Conservation (phyloP, 2,113 vertebrate species). For the Polypterus senegalus region DNA sequence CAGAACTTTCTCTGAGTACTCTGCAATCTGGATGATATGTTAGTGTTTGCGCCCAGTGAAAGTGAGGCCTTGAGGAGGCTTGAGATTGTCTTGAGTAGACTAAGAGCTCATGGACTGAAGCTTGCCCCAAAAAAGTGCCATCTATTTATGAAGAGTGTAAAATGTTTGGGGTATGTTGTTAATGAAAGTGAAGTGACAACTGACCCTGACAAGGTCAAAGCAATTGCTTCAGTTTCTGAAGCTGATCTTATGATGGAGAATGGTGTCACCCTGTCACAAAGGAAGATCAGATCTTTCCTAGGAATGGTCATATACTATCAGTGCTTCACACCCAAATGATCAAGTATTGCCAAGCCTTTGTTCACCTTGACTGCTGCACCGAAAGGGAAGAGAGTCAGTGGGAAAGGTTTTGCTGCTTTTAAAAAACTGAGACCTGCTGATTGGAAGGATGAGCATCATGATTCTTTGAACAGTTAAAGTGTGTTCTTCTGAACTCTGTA, state of each 20-base stretch:
- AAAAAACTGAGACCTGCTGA: not conserved
- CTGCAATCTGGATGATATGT: not conserved
- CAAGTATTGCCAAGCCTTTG: not conserved
- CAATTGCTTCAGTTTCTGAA: constrained; percentile 1
- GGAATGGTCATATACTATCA: constrained; percentile 19
- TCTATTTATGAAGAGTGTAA: not conserved
- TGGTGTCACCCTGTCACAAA: constrained; percentile 8
- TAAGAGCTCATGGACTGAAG: not conserved
- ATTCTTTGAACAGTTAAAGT: not conserved
- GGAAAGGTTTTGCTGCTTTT: too few species aligned
- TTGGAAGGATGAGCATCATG: not conserved
- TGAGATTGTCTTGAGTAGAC: not conserved
- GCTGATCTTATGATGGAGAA: constrained; percentile 9
- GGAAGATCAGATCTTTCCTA: constrained; percentile 4
- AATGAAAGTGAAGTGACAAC: not conserved
- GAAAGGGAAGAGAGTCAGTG: not conserved
- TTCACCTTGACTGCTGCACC: not conserved
- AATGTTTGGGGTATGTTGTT: not conserved
- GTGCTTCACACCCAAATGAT: not conserved
- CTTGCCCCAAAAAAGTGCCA: not conserved
- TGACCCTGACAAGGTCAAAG: constrained; percentile 11
- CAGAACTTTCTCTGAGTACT: not conserved
- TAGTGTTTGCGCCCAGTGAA: not conserved
- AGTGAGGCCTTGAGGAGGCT: not conserved
- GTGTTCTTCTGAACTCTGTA: not conserved